Evolutionary conservation across 2,888 invertebrate species (phyloP).

Genomic region (Acleris cristana): DNA sequence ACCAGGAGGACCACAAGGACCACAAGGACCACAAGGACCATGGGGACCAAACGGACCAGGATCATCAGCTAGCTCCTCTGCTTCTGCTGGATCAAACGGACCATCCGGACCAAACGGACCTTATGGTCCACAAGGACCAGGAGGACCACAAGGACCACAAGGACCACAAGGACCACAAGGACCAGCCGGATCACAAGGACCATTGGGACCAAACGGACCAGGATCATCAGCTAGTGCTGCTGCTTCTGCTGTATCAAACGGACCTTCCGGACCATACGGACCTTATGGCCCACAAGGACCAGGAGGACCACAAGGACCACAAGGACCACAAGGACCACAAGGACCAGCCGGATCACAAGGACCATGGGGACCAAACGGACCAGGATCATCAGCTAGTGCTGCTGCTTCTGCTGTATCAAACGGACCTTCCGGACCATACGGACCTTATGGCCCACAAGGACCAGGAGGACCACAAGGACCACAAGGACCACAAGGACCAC

Average conservation of each 20-base stretch:
- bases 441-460: too few species aligned
- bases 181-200: slow-evolving; percentile 6
- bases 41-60: background rate
- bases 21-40: background rate
- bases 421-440: too few species aligned
- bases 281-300: slow-evolving; percentile 11
- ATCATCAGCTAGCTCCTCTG: background rate
- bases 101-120: background rate
- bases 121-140: too few species aligned
- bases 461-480: too few species aligned
- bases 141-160: slow-evolving; percentile 23
- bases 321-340: slow-evolving; percentile 5
- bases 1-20: background rate
- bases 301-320: slow-evolving; percentile 16
- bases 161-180: slow-evolving; percentile 14
- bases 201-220: slow-evolving; percentile 19
- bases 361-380: slow-evolving; percentile 18
- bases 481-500: too few species aligned
- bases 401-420: too few species aligned
- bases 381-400: too few species aligned
- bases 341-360: slow-evolving; percentile 10
- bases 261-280: slow-evolving; percentile 11
- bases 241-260: background rate
- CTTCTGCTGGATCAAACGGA: slow-evolving; percentile 6
- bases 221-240: background rate